Base-by-base conservation (phyloP, 2,888 invertebrate species). In the Anorthoa munda region DNA sequence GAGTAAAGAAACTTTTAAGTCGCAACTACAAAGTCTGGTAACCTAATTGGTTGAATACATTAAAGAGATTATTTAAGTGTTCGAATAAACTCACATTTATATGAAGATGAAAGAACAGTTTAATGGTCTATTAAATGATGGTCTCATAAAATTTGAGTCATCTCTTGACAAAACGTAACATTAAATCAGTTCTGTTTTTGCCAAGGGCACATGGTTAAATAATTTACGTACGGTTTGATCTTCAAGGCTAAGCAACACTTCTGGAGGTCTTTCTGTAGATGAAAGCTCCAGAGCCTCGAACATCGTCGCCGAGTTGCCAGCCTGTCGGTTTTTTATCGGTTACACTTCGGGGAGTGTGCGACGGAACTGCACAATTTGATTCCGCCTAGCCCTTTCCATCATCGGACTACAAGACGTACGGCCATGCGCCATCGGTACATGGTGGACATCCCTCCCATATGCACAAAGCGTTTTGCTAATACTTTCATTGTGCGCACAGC, bases 61-160 rank as follows among this genome's bases (percentile, higher is more conserved):
- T 53, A 61, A 55, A 56, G 23, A 66, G 66, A 79, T 80, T 61
- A 58, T n/a, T n/a, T n/a, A 79, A 53, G 45, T 26, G 18, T 61
- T 60, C 51, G 39, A 61, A 61, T 50, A 56, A 51, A 61, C 51
- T 4, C 51, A 12, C 60, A 46, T 66, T 17, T 48, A 55, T 55
- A 66, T 48, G 45, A 65, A 77, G 72, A 77, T 79, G 72, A 77
- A 79, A 72, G 79, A 26, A 66, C 11, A 61, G 12, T 48, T 48
- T 51, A 71, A 77, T 72, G 50, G 59, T 18, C 65, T 39, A 51
- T 65, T 77, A 79, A 67, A 67, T 53, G 53, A 60, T 46, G 73
- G 65, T 45, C 21, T 26, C 39, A 56, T 73, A 55, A 56, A 73
- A 73, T 63, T 12, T 48, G 55, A 73, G 15, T 73, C 65, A 56